phyloP scores from a whole-genome alignment of 2,888 invertebrate genomes.

The Limenitis camilla region DNA sequence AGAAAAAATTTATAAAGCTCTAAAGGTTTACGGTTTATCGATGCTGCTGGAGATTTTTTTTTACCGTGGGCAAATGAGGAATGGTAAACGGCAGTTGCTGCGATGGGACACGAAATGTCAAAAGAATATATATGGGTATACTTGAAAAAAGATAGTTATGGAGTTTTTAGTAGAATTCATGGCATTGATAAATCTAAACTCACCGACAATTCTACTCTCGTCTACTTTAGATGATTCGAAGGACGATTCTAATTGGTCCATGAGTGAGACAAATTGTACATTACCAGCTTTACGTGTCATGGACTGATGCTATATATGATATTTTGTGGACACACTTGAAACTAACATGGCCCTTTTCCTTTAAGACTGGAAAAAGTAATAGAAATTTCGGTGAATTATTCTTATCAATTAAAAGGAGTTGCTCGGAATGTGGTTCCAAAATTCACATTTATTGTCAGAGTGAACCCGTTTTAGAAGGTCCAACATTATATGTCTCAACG shows the following conservation, averaged over 20 bases:
- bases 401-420: not conserved
- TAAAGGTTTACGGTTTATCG: not conserved
- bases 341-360: conserved; percentile 1
- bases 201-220: not conserved
- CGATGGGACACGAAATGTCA: not conserved
- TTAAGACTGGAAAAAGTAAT: not conserved
- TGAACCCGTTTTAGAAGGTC: too few species aligned
- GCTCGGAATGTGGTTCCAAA: not conserved
- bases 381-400: conserved; percentile 16
- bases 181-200: not conserved
- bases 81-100: not conserved
- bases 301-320: not conserved
- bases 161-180: not conserved
- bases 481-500: conserved; percentile 6
- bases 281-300: too few species aligned
- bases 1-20: not conserved
- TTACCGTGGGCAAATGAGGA: not conserved
- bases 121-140: conserved; percentile 1
- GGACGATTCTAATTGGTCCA: too few species aligned
- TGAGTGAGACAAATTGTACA: too few species aligned
- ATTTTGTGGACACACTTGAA: not conserved
- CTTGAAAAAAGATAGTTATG: not conserved
- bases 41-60: conserved; percentile 1
- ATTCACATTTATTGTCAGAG: conserved; percentile 17
- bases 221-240: too few species aligned